A percentile compares a stretch with the other conserved stretches of the same genome.
Conservation (phyloP, 2,113 vertebrate species). For the Otis tarda region DNA sequence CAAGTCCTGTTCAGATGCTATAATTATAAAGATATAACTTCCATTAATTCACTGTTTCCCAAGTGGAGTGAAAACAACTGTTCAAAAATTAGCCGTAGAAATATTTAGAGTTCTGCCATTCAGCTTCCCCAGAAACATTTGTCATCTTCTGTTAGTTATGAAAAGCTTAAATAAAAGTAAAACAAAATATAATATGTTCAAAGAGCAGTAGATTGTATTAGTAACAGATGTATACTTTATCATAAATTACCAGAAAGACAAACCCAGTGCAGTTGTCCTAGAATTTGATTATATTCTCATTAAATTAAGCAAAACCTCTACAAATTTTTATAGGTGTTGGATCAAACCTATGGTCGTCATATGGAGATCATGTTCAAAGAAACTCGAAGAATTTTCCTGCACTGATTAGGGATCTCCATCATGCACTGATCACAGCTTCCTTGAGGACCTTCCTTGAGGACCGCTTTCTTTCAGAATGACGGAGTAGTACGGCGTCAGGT, state of each 20-base stretch:
- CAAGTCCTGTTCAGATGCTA: background rate
- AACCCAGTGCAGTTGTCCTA: background rate
- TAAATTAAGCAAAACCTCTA: background rate
- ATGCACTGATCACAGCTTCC: background rate
- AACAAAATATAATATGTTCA: background rate
- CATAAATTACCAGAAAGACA: background rate
- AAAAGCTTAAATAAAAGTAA: background rate
- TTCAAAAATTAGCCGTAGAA: background rate
- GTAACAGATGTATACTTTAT: background rate
- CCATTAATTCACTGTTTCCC: background rate
- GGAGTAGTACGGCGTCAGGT: background rate
- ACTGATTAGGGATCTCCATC: background rate
- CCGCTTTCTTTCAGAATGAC: background rate
- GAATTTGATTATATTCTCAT: background rate
- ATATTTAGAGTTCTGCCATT: background rate
- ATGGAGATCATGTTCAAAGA: background rate
- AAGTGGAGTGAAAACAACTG: background rate
- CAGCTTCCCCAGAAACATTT: background rate
- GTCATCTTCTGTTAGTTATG: background rate
- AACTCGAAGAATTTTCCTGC: background rate
- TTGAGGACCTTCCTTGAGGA: background rate
- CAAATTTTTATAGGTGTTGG: background rate
- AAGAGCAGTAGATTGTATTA: background rate
- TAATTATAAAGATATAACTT: background rate
- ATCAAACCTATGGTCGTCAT: background rate